phyloP scores from a whole-genome alignment of 2,113 vertebrate species.

The Lepus americanus region DNA sequence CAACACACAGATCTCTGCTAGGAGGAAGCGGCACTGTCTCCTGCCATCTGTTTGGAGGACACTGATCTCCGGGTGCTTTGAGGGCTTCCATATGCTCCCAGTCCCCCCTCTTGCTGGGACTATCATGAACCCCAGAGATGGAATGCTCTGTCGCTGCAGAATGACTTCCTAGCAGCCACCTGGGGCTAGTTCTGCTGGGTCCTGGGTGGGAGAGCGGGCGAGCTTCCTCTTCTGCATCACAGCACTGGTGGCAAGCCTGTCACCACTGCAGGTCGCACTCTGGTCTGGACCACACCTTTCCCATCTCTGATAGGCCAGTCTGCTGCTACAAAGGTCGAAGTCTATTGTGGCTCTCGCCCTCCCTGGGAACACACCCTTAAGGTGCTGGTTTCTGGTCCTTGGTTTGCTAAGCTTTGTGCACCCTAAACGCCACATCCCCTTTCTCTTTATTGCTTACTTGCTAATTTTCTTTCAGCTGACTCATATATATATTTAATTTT shows the following conservation, averaged over 20 bases:
- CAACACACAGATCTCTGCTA: neutral
- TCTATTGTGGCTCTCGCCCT: neutral
- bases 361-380: neutral
- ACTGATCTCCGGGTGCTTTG: neutral
- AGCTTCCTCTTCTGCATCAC: neutral
- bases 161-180: neutral
- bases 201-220: neutral
- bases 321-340: neutral
- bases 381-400: neutral
- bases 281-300: neutral
- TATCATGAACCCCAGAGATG: neutral
- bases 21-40: neutral
- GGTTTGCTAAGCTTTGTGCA: neutral
- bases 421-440: neutral
- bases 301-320: neutral
- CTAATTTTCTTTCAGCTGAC: constrained; percentile 25
- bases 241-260: neutral
- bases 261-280: no score
- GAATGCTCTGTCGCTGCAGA: neutral
- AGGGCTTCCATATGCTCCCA: neutral
- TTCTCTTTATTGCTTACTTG: constrained; percentile 44
- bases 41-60: neutral
- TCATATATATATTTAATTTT: constrained; percentile 26
- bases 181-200: neutral
- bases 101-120: neutral